A percentile compares a stretch with the other conserved stretches of the same genome.
phyloP scores from a whole-genome alignment of 2,797 vertebrate species.

The Diceros bicornis region DNA sequence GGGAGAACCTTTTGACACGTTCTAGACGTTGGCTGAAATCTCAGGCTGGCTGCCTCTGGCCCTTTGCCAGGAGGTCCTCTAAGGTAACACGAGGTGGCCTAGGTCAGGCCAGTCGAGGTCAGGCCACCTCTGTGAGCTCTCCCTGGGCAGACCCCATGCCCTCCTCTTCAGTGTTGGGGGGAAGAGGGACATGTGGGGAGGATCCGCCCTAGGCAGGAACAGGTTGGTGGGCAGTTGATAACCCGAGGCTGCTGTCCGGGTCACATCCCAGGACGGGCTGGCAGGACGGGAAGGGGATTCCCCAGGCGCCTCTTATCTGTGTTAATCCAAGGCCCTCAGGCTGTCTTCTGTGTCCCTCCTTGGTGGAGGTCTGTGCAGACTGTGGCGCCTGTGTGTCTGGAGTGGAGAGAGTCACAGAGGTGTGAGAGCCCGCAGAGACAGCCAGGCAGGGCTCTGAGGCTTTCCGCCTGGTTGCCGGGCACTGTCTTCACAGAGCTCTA shows the following conservation, averaged over 20 bases:
- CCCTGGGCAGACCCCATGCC: neutral
- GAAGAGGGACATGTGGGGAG: neutral
- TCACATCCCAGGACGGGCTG: neutral
- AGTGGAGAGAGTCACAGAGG: neutral
- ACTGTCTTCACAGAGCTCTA: neutral
- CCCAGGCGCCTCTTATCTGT: neutral
- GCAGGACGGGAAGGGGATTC: neutral
- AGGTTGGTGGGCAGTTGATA: neutral
- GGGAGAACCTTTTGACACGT: neutral
- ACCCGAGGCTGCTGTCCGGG: fast-evolving
- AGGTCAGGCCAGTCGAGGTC: neutral
- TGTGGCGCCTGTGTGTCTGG: neutral
- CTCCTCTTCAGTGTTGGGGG: neutral
- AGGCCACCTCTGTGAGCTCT: neutral
- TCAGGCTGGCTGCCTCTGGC: neutral
- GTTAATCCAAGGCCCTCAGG: neutral
- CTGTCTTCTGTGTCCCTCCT: neutral
- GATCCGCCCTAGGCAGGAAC: neutral
- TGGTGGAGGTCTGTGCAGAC: neutral
- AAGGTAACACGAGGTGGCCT: neutral
- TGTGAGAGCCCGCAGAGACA: neutral
- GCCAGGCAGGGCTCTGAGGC: neutral
- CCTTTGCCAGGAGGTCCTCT: neutral
- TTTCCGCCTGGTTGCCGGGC: neutral
- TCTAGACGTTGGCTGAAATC: neutral